phyloP scores from a whole-genome alignment of 2,888 invertebrate genomes.

The Auanema sp. region DNA sequence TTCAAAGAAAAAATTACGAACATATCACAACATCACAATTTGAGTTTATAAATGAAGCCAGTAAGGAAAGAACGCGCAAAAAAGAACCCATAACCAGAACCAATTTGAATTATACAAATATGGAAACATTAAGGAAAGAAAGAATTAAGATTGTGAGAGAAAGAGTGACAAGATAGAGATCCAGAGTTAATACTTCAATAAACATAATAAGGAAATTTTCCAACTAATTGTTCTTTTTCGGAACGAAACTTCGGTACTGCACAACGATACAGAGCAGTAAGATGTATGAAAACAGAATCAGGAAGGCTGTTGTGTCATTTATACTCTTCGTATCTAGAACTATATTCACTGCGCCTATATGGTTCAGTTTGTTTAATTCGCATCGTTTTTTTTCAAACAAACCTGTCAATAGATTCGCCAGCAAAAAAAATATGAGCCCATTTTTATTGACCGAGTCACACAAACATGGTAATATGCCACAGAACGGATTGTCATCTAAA shows the following conservation, averaged over 20 bases:
- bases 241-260: constrained; percentile 7
- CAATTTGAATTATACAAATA: neutral
- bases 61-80: too few relatives aligned
- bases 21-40: too few relatives aligned
- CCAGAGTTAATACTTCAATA: constrained; percentile 1
- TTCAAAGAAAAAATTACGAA: too few relatives aligned
- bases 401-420: constrained; percentile 83
- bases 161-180: neutral
- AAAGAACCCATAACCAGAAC: too few relatives aligned
- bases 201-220: too few relatives aligned
- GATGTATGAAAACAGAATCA: constrained; percentile 7
- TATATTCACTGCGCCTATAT: constrained; percentile 15
- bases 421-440: constrained; percentile 80
- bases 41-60: too few relatives aligned
- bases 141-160: neutral
- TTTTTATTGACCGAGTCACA: constrained; percentile 45
- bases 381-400: neutral
- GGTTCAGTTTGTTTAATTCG: neutral
- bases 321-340: neutral
- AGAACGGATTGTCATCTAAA: constrained; percentile 49
- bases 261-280: constrained; percentile 12
- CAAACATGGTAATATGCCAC: constrained; percentile 41
- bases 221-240: neutral
- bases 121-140: neutral
- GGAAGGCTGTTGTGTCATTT: constrained; percentile 4